Evolutionary conservation across 1,140 invertebrate genomes (phyloP), one percentile per base, ranked within the genome.

Genomic region (Drosophila santomea): DNA sequence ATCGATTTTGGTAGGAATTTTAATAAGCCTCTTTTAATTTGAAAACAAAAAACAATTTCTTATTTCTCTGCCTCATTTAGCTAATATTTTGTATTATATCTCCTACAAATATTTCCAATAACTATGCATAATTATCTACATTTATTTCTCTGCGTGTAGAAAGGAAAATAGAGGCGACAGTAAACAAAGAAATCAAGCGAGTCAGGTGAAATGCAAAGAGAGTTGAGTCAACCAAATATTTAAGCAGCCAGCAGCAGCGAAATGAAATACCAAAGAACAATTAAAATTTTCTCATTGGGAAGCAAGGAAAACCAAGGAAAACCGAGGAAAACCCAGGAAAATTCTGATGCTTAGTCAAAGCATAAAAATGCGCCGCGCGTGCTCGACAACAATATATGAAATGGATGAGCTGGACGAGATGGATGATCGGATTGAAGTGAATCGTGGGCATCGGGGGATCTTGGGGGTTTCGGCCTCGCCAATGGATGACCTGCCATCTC

Each of bases 281-380:
- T 80, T 80, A 59, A 64, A 48, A 52, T 54, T 38, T 48, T 55
- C 63, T 51, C 50, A 5, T 47, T 23, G 23, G n/a, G 28, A 76
- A 38, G n/a, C 61, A 66, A 85, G 83, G 20, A 20, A 20, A 76
- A 38, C 17, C 61, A 66, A 85, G 83, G 20, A 20, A 20, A 76
- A 38, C 17, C 61, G 62, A 85, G 83, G 84, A 86, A 86, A 86
- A 79, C 83, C 83, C 83, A 83, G 50, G 43, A 35, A 71, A 59
- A 57, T 62, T 23, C 35, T 35, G 48, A 36, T 66, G 79, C 63
- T 82, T 86, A 85, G 74, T 86, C 82, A 86, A 88, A 52, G 59
- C 78, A 66, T 43, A 81, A 73, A 75, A 61, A 88, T 88, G 79
- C 83, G 83, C 44, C 56, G 69, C 78, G 64, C 67, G 64, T 74